Percentiles rank a stretch among this genome's conserved stretches.
phyloP scores from a whole-genome alignment of 2,797 vertebrate genomes.

The Oreonectes daqikongensis region DNA sequence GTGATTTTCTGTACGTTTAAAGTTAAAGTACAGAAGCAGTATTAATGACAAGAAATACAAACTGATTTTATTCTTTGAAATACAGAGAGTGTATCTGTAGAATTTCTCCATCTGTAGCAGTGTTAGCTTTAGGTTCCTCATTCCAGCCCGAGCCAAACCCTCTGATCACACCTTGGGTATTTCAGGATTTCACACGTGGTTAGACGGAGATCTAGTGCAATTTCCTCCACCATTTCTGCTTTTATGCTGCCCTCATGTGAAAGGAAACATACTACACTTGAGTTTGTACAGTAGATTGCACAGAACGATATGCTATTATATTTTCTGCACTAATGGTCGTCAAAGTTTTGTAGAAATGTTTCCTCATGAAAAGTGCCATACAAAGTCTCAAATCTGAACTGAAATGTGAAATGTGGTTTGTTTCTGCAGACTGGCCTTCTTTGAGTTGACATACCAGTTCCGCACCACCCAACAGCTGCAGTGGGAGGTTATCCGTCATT shows the following conservation, averaged over 20 bases:
- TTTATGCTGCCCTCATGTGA: constrained; percentile 12
- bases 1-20: too few species aligned
- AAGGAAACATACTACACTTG: neutral
- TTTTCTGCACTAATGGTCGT: neutral
- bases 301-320: too few species aligned
- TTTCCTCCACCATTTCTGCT: neutral
- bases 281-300: neutral
- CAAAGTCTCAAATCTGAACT: neutral
- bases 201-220: neutral
- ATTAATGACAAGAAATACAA: too few species aligned
- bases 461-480: constrained; percentile 90
- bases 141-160: neutral
- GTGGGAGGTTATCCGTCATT: constrained; percentile 88
- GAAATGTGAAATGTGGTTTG: neutral
- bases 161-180: neutral
- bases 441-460: constrained; percentile 90
- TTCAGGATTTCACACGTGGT: constrained; percentile 34
- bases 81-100: neutral
- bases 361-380: too few species aligned
- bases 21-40: too few species aligned
- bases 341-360: neutral
- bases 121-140: constrained; percentile 6
- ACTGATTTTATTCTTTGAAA: neutral
- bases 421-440: constrained; percentile 85
- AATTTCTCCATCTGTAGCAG: neutral